phyloP scores from a whole-genome alignment of 2,888 invertebrate species.

The Cheilosia vulpina region DNA sequence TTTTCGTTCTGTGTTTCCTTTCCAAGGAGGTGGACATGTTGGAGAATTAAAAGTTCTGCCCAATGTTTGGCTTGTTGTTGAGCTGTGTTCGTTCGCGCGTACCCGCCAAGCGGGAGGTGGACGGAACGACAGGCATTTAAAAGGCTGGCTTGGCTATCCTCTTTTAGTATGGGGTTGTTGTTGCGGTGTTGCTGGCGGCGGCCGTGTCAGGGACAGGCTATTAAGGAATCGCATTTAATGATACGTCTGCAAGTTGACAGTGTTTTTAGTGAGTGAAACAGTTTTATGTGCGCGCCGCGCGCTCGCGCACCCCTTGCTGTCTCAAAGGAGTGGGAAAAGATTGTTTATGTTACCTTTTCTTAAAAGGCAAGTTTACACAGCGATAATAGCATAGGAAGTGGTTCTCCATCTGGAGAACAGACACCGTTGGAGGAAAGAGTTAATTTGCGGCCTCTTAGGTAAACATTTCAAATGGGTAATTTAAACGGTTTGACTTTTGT shows the following conservation, averaged over 20 bases:
- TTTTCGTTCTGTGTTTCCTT: neutral
- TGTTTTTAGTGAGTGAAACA: slow-evolving; percentile 55
- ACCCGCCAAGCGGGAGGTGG: slow-evolving; percentile 37
- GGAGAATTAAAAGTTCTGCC: slow-evolving; percentile 69
- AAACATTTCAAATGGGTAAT: neutral
- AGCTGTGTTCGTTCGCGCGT: slow-evolving; percentile 60
- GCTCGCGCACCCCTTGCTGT: too few relatives aligned
- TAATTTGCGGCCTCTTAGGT: slow-evolving; percentile 31
- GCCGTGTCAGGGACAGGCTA: slow-evolving; percentile 62
- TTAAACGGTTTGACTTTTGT: neutral
- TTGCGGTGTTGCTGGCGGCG: neutral
- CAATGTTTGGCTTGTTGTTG: slow-evolving; percentile 68
- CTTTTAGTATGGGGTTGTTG: slow-evolving; percentile 24
- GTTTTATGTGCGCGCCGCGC: slow-evolving; percentile 27
- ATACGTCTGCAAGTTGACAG: slow-evolving; percentile 67
- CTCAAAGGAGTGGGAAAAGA: neutral
- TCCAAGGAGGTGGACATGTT: slow-evolving; percentile 66
- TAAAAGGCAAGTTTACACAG: slow-evolving; percentile 45
- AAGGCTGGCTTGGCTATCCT: slow-evolving; percentile 40
- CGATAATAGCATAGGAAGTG: slow-evolving; percentile 40
- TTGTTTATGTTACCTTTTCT: slow-evolving; percentile 51
- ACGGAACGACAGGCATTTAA: slow-evolving; percentile 57
- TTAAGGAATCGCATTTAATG: slow-evolving; percentile 69
- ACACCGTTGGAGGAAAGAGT: slow-evolving; percentile 20
- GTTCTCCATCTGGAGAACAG: slow-evolving; percentile 32